Base-by-base conservation (phyloP, 2,113 vertebrate genomes). In the Shinisaurus crocodilurus region DNA sequence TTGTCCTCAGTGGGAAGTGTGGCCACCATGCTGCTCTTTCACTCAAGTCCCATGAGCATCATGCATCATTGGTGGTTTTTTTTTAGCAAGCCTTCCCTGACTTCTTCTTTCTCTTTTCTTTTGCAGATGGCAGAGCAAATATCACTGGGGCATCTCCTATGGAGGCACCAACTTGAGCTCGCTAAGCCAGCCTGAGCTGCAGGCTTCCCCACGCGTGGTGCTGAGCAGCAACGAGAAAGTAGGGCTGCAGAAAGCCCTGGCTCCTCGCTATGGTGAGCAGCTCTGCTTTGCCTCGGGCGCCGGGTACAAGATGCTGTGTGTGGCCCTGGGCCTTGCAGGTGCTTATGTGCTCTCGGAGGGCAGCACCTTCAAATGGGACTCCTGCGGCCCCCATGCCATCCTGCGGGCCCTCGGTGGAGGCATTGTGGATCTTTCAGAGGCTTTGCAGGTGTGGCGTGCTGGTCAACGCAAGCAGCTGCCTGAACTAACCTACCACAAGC, bases 361-460 rank as follows among this genome's bases (percentile, higher is more conserved):
- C 43, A 98, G 96, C 95, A 97, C 97, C 87, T 98, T 97, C 40
- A 96, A 98, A 89, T 98, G 98, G 97, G 98, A 98, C 88, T 96
- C 97, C 6, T 98, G 97, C 0, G 97, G 95, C 23, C 97, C 97
- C 54, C 97, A 98, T 6, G 97, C 96, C 32, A 88, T 98, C 81
- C 96, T 98, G 87, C 96, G 96, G 13, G 97, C 97, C 40, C 96
- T 98, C 13, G 98, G 97, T 0, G 98, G 98, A 0, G 97, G 97
- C 0, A 80, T 96, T 16, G 96, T 94, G 18, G 96, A 98, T 93
- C 94, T 98, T 81, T 91, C 40, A 0, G 89, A 89, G 88, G 94
- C 94, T 48, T 91, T 98, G 70, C 79, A 63, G 60, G 72, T 60
- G 0, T 75, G 70, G 88, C 72, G 43, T 40, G 70, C 3, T 9